Evolutionary conservation across 2,888 invertebrate species (phyloP).

Genomic region (Flabesymbios commensalis): DNA sequence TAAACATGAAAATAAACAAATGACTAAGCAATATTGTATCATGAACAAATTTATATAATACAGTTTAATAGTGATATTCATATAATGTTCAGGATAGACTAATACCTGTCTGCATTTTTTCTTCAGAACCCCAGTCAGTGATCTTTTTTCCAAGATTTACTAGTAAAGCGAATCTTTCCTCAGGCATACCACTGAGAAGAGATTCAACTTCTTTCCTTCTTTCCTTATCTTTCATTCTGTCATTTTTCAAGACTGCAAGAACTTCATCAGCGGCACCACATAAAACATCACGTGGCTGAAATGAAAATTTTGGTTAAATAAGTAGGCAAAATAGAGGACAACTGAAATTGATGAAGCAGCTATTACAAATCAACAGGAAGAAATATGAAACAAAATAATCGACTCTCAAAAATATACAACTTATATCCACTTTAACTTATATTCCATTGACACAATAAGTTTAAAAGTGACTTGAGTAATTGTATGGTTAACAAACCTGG

Average conservation of each 20-base stretch:
- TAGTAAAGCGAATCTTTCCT: conserved; percentile 91
- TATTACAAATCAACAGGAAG: no score
- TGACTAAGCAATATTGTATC: no score
- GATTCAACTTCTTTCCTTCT: conserved; percentile 87
- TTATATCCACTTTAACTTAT: no score
- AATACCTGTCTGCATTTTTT: conserved; percentile 61
- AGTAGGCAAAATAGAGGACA: neutral
- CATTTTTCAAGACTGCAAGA: conserved; percentile 90
- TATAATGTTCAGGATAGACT: neutral
- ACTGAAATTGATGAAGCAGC: neutral
- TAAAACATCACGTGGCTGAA: conserved; percentile 87
- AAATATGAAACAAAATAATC: no score
- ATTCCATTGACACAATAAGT: no score
- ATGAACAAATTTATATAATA: no score
- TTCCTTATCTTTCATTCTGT: conserved; percentile 89
- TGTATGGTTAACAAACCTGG: no score
- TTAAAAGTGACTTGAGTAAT: no score
- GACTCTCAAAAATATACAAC: no score
- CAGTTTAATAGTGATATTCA: neutral
- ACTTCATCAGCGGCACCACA: conserved; percentile 99
- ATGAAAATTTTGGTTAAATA: conserved; percentile 1
- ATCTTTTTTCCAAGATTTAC: conserved; percentile 94
- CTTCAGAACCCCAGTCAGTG: conserved; percentile 77
- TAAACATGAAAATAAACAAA: no score
- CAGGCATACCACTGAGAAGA: conserved; percentile 78